These are phyloP conservation scores for Megathymus violae DNA, from an alignment of 1,140 invertebrate species.

Conservation along the genomic window DNA sequence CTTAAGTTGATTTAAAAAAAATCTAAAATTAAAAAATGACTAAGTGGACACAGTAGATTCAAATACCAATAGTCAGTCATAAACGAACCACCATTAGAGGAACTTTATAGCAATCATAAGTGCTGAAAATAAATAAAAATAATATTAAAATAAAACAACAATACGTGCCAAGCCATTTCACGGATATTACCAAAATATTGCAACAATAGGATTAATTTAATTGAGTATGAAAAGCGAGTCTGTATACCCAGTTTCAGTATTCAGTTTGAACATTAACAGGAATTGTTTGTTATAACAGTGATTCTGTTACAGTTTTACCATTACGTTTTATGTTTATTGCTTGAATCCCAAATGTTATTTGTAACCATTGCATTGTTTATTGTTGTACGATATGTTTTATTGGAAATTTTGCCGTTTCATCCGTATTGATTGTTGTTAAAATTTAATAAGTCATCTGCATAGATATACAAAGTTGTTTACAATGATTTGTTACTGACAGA, in stretches of 20 bases:
- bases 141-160: background rate
- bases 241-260: constrained; percentile 29
- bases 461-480: too few relatives aligned
- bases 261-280: constrained; percentile 31
- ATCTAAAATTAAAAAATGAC: too few relatives aligned
- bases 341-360: background rate
- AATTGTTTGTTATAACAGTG: constrained; percentile 16
- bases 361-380: constrained; percentile 9
- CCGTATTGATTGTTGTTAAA: background rate
- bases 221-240: constrained; percentile 39
- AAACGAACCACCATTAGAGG: background rate
- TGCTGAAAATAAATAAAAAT: background rate
- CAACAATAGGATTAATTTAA: constrained; percentile 45
- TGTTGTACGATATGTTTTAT: background rate
- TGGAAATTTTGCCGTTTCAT: background rate
- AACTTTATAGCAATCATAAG: background rate
- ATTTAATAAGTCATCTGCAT: background rate
- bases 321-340: constrained; percentile 3
- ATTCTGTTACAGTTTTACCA: background rate
- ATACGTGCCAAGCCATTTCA: background rate
- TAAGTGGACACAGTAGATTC: too few relatives aligned
- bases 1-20: too few relatives aligned
- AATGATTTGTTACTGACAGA: constrained; percentile 5
- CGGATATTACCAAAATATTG: constrained; percentile 40
- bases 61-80: too few relatives aligned